These are phyloP conservation scores for Alviniconcha marisindica DNA, from an alignment of 1,140 invertebrate species.

Conservation along the genomic window DNA sequence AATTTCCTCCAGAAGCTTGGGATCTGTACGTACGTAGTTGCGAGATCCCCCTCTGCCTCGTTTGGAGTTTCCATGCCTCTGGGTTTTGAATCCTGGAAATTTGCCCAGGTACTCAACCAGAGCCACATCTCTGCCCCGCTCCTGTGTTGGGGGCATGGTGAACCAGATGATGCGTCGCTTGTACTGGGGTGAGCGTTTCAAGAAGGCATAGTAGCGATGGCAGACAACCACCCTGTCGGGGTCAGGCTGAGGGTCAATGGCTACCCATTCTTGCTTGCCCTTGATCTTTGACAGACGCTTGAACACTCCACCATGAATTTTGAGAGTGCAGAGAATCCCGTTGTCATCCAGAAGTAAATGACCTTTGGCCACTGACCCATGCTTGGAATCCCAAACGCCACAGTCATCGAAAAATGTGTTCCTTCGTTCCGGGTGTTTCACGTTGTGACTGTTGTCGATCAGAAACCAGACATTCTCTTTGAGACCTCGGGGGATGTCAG, in stretches of 20 bases:
- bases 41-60: conserved; percentile 24
- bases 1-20: conserved; percentile 36
- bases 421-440: conserved; percentile 5
- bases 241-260: conserved; percentile 43
- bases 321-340: conserved; percentile 24
- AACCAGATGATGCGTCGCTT: conserved; percentile 51
- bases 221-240: conserved; percentile 39
- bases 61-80: conserved; percentile 46
- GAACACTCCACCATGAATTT: conserved; percentile 15
- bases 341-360: conserved; percentile 31
- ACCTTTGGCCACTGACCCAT: conserved; percentile 34
- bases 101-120: conserved; percentile 48
- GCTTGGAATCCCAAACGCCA: conserved; percentile 44
- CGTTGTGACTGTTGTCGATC: conserved; percentile 37
- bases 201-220: conserved; percentile 43
- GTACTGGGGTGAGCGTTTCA: conserved; percentile 39
- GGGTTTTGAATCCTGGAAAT: conserved; percentile 36
- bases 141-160: conserved; percentile 19
- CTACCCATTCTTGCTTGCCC: conserved; percentile 30
- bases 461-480: conserved; percentile 30
- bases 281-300: conserved; percentile 24
- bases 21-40: conserved; percentile 45
- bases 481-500: conserved; percentile 9
- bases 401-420: conserved; percentile 47
- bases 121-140: conserved; percentile 19